These are phyloP conservation scores for Graphium colonna DNA, from an alignment of 2,888 invertebrate species.

Conservation along the genomic window DNA sequence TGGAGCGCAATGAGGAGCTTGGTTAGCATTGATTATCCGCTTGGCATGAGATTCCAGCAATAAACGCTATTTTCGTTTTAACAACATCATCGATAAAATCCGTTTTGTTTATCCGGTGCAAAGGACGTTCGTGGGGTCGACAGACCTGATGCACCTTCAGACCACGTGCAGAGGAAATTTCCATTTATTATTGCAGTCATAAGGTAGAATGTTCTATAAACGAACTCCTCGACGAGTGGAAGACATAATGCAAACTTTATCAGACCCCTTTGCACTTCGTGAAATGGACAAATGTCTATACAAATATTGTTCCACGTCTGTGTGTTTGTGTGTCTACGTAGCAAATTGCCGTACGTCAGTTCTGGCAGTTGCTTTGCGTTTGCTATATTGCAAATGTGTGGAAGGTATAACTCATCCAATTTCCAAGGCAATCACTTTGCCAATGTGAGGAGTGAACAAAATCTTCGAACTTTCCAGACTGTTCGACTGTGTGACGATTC, in stretches of 20 bases:
- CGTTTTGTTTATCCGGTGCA: constrained; percentile 22
- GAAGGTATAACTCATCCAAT: too few relatives aligned
- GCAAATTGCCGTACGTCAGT: too few relatives aligned
- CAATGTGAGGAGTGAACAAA: too few relatives aligned
- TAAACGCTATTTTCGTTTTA: constrained; percentile 30
- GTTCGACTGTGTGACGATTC: too few relatives aligned
- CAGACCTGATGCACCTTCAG: constrained; percentile 5
- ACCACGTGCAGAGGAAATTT: constrained; percentile 8
- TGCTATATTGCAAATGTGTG: too few relatives aligned
- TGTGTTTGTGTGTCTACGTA: too few relatives aligned
- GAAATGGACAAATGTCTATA: background rate
- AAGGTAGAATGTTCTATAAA: background rate
- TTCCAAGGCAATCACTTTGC: too few relatives aligned
- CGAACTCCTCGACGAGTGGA: background rate
- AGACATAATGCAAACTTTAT: background rate
- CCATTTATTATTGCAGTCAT: background rate
- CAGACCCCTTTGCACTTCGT: background rate
- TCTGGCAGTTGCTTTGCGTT: too few relatives aligned
- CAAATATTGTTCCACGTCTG: background rate
- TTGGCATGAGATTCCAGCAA: constrained; percentile 28
- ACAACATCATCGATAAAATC: constrained; percentile 22
- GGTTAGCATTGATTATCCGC: constrained; percentile 25
- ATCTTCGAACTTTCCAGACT: too few relatives aligned
- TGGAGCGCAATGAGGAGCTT: constrained; percentile 14
- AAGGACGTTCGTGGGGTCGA: constrained; percentile 21